Evolutionary conservation across 2,888 invertebrate genomes (phyloP).

Genomic region (Pseudococcus jackbeardsleyi): DNA sequence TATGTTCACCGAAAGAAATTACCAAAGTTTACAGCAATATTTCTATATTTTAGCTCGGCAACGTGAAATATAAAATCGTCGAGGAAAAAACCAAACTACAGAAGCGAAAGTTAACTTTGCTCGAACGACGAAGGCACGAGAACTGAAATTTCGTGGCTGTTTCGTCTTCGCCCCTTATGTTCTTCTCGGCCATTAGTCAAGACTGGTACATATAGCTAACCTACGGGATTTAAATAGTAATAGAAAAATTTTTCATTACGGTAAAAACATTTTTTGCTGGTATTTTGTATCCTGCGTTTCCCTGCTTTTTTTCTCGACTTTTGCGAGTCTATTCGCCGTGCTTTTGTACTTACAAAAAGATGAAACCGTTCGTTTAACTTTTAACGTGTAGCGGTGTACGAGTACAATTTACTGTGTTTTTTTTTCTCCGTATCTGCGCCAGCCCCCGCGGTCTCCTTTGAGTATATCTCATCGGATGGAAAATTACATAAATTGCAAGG

Average conservation of each 20-base stretch:
- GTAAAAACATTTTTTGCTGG: constrained; percentile 7
- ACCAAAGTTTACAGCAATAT: not conserved
- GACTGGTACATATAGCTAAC: not conserved
- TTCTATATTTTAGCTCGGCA: not conserved
- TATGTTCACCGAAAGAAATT: not conserved
- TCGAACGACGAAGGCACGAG: not conserved
- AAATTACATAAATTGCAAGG: constrained; percentile 1
- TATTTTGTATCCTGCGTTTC: not conserved
- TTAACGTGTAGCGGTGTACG: not conserved
- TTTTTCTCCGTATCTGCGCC: not conserved
- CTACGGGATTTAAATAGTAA: constrained; percentile 20
- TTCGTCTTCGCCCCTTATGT: not conserved
- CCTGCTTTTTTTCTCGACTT: not conserved
- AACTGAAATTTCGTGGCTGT: not conserved
- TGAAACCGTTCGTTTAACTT: not conserved
- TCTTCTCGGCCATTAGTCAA: not conserved
- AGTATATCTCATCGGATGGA: not conserved
- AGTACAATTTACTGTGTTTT: not conserved
- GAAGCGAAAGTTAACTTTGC: not conserved
- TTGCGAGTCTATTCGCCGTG: not conserved
- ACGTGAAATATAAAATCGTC: not conserved
- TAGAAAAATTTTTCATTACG: constrained; percentile 38
- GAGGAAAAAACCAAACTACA: not conserved
- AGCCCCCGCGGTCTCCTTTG: not conserved
- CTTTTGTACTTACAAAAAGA: not conserved